Evolutionary conservation across 2,113 vertebrate genomes (phyloP).

Genomic region (Actenoides lindsayi): DNA sequence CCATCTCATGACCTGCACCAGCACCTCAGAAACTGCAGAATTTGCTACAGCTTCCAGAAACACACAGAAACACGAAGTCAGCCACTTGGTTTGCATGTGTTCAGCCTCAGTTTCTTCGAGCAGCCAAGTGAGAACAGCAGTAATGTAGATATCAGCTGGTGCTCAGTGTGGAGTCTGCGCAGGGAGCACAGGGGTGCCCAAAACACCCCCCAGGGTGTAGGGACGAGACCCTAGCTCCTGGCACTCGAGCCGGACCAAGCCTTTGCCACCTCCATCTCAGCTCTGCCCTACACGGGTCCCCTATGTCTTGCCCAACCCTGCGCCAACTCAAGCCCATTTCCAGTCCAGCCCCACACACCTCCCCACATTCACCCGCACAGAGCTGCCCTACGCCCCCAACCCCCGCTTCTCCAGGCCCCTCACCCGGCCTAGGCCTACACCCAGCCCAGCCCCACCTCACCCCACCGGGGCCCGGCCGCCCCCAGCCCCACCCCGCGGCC

Average conservation of each 20-base stretch:
- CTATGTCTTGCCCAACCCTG: accelerated
- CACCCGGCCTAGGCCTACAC: background rate
- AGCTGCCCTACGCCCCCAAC: accelerated
- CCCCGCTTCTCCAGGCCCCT: too few relatives aligned
- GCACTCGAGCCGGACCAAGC: background rate
- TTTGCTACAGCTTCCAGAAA: background rate
- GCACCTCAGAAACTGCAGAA: background rate
- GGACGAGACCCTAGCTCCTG: accelerated
- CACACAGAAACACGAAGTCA: accelerated
- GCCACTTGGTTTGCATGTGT: too few relatives aligned
- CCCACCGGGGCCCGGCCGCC: background rate
- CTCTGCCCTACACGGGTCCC: background rate
- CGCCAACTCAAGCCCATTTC: too few relatives aligned
- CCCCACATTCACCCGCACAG: background rate
- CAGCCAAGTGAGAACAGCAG: background rate
- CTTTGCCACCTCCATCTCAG: too few relatives aligned
- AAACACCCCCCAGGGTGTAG: background rate
- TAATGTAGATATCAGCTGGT: accelerated
- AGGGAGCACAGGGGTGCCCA: background rate
- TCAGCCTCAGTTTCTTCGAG: background rate
- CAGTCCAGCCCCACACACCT: background rate
- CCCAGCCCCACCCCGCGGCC: background rate
- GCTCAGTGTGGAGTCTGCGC: background rate
- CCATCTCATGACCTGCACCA: background rate
- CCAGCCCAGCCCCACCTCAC: background rate